Base-by-base conservation (phyloP, 2,888 invertebrate genomes). In the Spicauda simplicius region DNA sequence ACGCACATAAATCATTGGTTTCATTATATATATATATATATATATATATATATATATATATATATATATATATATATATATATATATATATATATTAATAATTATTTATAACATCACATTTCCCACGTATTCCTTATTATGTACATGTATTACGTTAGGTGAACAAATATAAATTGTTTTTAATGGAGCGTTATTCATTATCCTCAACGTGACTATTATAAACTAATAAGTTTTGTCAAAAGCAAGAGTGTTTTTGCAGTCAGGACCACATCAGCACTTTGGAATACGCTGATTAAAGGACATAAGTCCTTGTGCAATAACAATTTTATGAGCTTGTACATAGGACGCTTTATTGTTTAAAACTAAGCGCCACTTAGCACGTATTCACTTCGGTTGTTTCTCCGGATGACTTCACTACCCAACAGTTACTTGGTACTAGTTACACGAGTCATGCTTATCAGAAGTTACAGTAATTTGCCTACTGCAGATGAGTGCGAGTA, bases 321-420 rank as follows among this genome's bases (percentile, higher is more conserved):
- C 10, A 7, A 48, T 59, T 33, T 33, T 57, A 14, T 37, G 37
- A 19, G 37, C 19, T 6, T 11, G 10, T 10, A 48, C 3, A 20
- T 69, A 69, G 55, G 41, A 66, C 52, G 16, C 18, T 30, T 41
- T 66, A 12, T 61, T 41, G 48, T 16, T 37, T 57, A 33, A 19
- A n/a, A 58, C 25, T 25, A 25, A 25, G 25, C n/a, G 8, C 3
- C 5, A 20, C 57, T 57, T 37, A 19, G 8, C 0, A 12, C 41
- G 2, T 58, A 53, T 62, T 48, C 55, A 54, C 16, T 68, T 68
- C 41, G 41, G 60, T 45, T 60, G 58, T 59, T 57, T 57, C 70
- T 64, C 57, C 73, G 76, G 80, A 80, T 82, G 83, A 83, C 80
- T 83, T 80, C 81, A 82, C 76, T 77, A 80, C 77, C 79, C 75